Base-by-base conservation (phyloP, 2,113 vertebrate species). In the Abramis brama region DNA sequence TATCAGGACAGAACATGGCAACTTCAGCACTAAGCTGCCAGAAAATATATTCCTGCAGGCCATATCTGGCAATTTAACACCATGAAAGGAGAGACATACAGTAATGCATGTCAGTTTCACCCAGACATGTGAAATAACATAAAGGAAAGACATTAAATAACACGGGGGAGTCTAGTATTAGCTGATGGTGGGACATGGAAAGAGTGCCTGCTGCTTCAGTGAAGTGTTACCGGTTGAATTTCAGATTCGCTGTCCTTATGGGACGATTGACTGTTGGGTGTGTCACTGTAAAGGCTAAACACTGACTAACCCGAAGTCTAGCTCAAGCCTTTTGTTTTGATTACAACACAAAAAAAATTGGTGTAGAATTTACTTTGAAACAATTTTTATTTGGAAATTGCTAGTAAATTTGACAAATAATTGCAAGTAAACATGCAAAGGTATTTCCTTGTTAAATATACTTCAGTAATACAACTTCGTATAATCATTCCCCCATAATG, bases 1-100 rank as follows among this genome's bases (percentile, higher is more conserved):
- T 30, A 52, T 77, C 75, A 77, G 75, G 75, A 77, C 50, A 55
- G 45, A 77, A 52, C 75, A 52, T 77, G 75, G 50, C 75, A 77
- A 55, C 75, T 55, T 77, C 75, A 77, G 75, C 27, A 33, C 27
- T 77, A 52, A 55, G 75, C 75, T 52, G 50, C 75, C 9, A 50
- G 21, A 17, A 77, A 27, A 77, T 30, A 77, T 50, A 77, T 50
- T 33, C 25, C 75, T 77, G 45, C 75, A 33, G 75, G 75, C 27
- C 25, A 77, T 27, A 77, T 77, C 75, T 17, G 33, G 75, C 50
- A 77, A 55, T 77, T 55, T 30, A 55, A 77, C 55, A 30, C 75
- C 25, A 50, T 77, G n/a, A 77, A 73, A 43, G 70, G 19, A 73
- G 73, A 76, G 23, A 50, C 43, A 45, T 50, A 52, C 25, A 50